Conservation (phyloP, 2,888 invertebrate species). For the Drosophila flavopinicola region DNA sequence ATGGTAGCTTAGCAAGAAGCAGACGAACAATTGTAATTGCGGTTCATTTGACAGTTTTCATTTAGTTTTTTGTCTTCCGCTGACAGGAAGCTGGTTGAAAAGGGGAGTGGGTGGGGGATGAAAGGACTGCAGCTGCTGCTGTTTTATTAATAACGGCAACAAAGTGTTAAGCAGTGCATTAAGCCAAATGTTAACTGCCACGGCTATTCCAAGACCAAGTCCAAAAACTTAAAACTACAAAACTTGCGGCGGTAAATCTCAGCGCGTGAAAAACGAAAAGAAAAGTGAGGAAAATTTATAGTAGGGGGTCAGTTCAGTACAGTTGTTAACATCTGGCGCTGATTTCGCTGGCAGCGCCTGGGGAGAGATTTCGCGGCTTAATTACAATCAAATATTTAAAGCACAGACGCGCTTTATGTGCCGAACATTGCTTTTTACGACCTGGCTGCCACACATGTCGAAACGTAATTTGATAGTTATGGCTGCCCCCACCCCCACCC, state of each 20-base stretch:
- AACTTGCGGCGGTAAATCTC: constrained; percentile 71
- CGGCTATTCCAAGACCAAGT: constrained; percentile 3
- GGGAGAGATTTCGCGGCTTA: constrained; percentile 74
- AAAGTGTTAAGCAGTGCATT: constrained; percentile 75
- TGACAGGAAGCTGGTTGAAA: constrained; percentile 14
- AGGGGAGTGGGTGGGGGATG: background rate
- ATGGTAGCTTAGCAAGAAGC: constrained; percentile 42
- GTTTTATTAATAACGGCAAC: constrained; percentile 73
- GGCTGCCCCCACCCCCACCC: constrained; percentile 8
- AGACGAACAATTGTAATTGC: constrained; percentile 70
- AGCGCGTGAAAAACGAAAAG: constrained; percentile 37
- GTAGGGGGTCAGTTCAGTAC: background rate
- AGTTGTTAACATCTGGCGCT: constrained; percentile 33
- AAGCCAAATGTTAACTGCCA: constrained; percentile 71
- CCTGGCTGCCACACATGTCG: constrained; percentile 61
- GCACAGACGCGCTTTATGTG: constrained; percentile 59
- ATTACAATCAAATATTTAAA: constrained; percentile 78
- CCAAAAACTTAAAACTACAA: constrained; percentile 32
- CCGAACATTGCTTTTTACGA: constrained; percentile 53
- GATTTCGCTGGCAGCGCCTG: constrained; percentile 47
- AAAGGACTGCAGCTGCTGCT: constrained; percentile 28
- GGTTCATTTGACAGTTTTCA: constrained; percentile 76
- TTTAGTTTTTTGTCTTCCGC: constrained; percentile 61
- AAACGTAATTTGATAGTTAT: constrained; percentile 76
- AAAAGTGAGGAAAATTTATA: background rate